Conservation (phyloP, 2,888 invertebrate species). For the Leucoptera coffeella region DNA sequence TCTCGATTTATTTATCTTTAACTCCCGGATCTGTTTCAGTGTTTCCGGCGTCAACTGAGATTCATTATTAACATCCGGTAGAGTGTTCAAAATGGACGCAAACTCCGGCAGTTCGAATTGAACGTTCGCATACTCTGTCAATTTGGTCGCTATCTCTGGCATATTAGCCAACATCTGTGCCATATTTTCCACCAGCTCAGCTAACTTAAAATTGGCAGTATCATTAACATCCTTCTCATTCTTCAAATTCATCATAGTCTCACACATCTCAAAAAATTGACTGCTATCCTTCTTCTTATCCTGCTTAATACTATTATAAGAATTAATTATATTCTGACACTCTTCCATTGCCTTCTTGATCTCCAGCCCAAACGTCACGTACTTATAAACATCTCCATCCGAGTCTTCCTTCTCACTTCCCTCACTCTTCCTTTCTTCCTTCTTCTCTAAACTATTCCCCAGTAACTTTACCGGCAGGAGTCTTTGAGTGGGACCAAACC, state of each 20-base stretch:
- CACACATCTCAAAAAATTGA: constrained; percentile 28
- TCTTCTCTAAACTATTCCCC: constrained; percentile 10
- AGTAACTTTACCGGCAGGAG: constrained; percentile 24
- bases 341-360: constrained; percentile 45
- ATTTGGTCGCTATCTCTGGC: constrained; percentile 33
- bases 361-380: constrained; percentile 33
- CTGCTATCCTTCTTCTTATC: background rate
- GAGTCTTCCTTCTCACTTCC: constrained; percentile 10
- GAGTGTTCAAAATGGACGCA: constrained; percentile 29
- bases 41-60: constrained; percentile 40
- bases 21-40: constrained; percentile 36
- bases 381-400: constrained; percentile 28
- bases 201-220: constrained; percentile 22
- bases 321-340: constrained; percentile 39
- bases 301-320: constrained; percentile 23
- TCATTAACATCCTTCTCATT: constrained; percentile 17
- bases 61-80: constrained; percentile 31
- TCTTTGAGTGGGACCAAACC: constrained; percentile 23
- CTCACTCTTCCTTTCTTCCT: constrained; percentile 9
- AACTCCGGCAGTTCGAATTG: constrained; percentile 36
- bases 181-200: constrained; percentile 34
- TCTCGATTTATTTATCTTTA: constrained; percentile 28
- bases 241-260: constrained; percentile 36
- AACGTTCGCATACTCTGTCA: constrained; percentile 29
- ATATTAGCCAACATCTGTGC: constrained; percentile 38